These are phyloP conservation scores for Tenualosa thibaudeaui DNA, from an alignment of 2,797 vertebrate species.

Conservation along the genomic window DNA sequence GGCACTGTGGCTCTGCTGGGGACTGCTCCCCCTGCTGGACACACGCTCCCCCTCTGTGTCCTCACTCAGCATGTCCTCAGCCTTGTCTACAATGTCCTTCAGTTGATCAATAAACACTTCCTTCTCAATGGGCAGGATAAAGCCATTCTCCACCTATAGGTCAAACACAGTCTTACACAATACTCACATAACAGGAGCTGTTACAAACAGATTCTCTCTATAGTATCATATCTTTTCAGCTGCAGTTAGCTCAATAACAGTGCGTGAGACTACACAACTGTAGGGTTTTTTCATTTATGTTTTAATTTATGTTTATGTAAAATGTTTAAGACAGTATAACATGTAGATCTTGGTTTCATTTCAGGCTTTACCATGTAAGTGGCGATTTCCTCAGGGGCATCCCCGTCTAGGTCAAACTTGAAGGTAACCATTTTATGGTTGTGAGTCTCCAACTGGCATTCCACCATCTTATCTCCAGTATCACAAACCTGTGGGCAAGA, in stretches of 20 bases:
- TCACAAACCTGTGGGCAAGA: slow-evolving; percentile 77
- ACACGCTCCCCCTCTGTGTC: slow-evolving; percentile 86
- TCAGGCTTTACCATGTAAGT: slow-evolving; percentile 87
- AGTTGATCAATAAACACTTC: slow-evolving; percentile 98
- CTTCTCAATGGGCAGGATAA: slow-evolving; percentile 90
- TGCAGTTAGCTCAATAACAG: not conserved
- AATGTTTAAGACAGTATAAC: not conserved
- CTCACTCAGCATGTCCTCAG: slow-evolving; percentile 95
- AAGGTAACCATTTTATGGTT: slow-evolving; percentile 99
- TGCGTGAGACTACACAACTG: no score
- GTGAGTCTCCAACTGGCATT: slow-evolving; percentile 97
- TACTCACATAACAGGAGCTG: not conserved
- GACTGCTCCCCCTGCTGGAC: slow-evolving; percentile 80
- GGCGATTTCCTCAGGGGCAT: slow-evolving; percentile 94
- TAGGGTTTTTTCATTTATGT: not conserved
- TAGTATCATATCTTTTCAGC: not conserved
- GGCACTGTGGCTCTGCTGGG: slow-evolving; percentile 71
- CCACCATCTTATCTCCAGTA: slow-evolving; percentile 98
- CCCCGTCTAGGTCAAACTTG: slow-evolving; percentile 97
- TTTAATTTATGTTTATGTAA: no score
- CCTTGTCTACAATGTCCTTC: slow-evolving; percentile 98
- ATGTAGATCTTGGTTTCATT: not conserved
- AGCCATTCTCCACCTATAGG: slow-evolving; percentile 92
- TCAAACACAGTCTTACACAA: not conserved
- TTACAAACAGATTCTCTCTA: no score